Conservation (phyloP, 2,113 vertebrate species). For the Pterocles burchelli region DNA sequence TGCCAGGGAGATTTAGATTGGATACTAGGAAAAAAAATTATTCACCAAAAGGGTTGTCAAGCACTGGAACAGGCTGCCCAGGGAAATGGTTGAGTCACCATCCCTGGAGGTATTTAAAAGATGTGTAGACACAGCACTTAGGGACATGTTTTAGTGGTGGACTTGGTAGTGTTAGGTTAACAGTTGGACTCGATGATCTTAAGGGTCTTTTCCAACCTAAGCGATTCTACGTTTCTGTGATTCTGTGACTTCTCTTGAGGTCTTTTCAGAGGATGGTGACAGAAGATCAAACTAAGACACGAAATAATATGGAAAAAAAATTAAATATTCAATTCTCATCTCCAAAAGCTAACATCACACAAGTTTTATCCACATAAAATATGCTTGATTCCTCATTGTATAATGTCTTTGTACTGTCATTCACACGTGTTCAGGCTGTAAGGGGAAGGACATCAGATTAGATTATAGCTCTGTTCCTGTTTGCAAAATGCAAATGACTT, state of each 20-base stretch:
- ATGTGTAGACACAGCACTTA: accelerated
- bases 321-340: background rate
- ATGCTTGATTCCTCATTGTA: background rate
- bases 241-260: background rate
- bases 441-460: background rate
- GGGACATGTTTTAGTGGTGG: background rate
- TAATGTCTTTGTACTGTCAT: background rate
- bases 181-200: background rate
- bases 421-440: background rate
- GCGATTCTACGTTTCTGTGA: background rate
- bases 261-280: background rate
- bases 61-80: background rate
- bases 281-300: background rate
- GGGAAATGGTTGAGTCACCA: no score
- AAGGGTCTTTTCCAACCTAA: background rate
- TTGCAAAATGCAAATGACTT: background rate
- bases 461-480: background rate
- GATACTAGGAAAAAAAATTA: background rate
- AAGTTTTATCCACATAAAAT: background rate
- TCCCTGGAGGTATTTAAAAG: background rate
- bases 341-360: background rate
- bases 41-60: background rate
- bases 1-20: background rate
- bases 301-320: background rate
- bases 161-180: background rate